Conservation (phyloP, 1,140 invertebrate genomes). For the Vanessa tameamea region DNA sequence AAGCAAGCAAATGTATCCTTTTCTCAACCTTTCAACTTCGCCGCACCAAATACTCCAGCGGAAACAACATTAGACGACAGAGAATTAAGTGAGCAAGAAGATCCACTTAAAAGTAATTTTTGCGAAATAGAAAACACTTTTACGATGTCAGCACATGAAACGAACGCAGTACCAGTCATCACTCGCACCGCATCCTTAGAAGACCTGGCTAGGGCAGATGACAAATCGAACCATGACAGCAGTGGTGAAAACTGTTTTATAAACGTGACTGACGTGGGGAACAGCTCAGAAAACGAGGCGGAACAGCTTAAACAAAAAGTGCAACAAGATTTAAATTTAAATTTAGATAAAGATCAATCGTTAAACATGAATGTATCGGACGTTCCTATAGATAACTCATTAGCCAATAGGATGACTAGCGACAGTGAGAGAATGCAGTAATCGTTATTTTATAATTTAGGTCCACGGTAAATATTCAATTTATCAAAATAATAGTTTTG, state of each 20-base stretch:
- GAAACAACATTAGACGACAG: slow-evolving; percentile 20
- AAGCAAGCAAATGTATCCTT: slow-evolving; percentile 26
- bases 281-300: slow-evolving; percentile 29
- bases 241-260: slow-evolving; percentile 35
- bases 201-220: slow-evolving; percentile 21
- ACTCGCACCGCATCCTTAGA: slow-evolving; percentile 22
- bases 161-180: slow-evolving; percentile 14
- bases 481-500: neutral
- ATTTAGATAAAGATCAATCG: slow-evolving; percentile 9
- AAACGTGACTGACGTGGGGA: slow-evolving; percentile 33
- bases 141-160: slow-evolving; percentile 22
- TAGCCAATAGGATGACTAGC: slow-evolving; percentile 1
- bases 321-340: slow-evolving; percentile 23
- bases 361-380: slow-evolving; percentile 5
- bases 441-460: slow-evolving; percentile 19
- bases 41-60: slow-evolving; percentile 19
- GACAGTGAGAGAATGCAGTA: slow-evolving; percentile 17
- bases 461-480: neutral
- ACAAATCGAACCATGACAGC: slow-evolving; percentile 35
- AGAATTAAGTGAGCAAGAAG: slow-evolving; percentile 21
- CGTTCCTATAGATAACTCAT: slow-evolving; percentile 28
- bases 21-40: slow-evolving; percentile 34
- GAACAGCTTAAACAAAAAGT: slow-evolving; percentile 34
- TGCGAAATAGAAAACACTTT: slow-evolving; percentile 29
- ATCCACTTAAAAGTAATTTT: slow-evolving; percentile 24